Evolutionary conservation across 1,140 invertebrate genomes (phyloP).

Genomic region (Drosophila melanogaster): DNA sequence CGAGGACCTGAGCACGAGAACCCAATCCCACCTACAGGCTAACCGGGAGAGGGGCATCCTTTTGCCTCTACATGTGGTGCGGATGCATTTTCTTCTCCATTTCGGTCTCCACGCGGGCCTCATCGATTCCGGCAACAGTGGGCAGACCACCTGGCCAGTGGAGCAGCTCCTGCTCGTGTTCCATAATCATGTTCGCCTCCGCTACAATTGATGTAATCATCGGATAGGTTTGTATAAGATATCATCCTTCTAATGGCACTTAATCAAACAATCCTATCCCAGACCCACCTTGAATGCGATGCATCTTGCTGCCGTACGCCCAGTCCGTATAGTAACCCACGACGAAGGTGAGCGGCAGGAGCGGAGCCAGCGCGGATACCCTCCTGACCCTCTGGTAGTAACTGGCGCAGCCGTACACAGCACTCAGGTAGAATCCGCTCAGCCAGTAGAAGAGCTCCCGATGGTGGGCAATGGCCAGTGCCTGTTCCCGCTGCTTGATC

Average conservation of each 20-base stretch:
- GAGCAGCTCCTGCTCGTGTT: constrained; percentile 88
- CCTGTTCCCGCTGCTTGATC: constrained; percentile 90
- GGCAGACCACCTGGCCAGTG: constrained; percentile 89
- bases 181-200: constrained; percentile 92
- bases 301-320: constrained; percentile 91
- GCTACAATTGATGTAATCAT: constrained; percentile 84
- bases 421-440: constrained; percentile 88
- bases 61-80: constrained; percentile 73
- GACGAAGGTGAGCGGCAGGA: constrained; percentile 89
- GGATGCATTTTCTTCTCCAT: constrained; percentile 89
- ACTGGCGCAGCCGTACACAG: constrained; percentile 63
- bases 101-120: constrained; percentile 87
- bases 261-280: neutral
- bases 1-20: neutral
- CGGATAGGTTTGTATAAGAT: too few species aligned
- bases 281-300: constrained; percentile 88
- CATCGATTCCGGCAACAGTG: constrained; percentile 88
- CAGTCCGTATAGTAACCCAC: constrained; percentile 90
- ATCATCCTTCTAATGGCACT: too few species aligned
- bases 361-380: constrained; percentile 86
- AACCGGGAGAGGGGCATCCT: constrained; percentile 19
- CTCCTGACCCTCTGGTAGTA: constrained; percentile 87
- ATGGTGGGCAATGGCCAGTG: constrained; percentile 89
- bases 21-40: constrained; percentile 20
- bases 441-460: constrained; percentile 91